Base-by-base conservation (phyloP, 2,113 vertebrate genomes). In the Macheiramphus alcinus region DNA sequence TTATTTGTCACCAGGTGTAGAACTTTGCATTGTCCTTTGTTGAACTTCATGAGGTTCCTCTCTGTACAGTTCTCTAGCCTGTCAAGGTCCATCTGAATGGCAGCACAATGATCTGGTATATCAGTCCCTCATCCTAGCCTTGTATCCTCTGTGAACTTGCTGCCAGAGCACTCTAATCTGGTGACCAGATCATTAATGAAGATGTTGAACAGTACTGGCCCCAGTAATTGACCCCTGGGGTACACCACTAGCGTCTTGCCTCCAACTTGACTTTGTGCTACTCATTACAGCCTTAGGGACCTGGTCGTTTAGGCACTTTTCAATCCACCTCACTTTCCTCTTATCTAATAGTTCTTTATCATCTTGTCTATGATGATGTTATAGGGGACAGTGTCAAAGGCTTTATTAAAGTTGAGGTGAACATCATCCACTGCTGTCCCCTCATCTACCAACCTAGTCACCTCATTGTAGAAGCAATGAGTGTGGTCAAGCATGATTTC, bases 241-340 rank as follows among this genome's bases (percentile, higher is more conserved):
- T 70, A 32, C 27, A 29, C 13, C 43, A 48, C 27, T 34, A 40
- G 8, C 55, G 8, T 16, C 25, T 72, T 31, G 29, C 27, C 27
- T 62, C 55, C 22, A 29, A 29, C 18, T 27, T 55, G 27, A 40
- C 13, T 71, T 88, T 40, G 13, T 63, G 15, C 38, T 53, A 40
- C 47, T 61, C 21, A 43, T 42, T 32, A 43, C 20, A n/a, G n/a
- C 16, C 15, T 45, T 68, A 8, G 4, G 26, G 23, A 53, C 15
- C 11, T 59, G 32, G 1, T 25, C 3, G 4, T 80, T 63, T 3
- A 29, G 7, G 27, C 26, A 73, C 34, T 47, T 59, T 68, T 73
- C 26, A 31, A 2, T 27, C 26, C 1, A 2, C 22, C n/a, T 56
- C 10, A 10, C 18, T 15, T 2, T 25, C 7, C 7, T 52, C 38